These are phyloP conservation scores for Alosa alosa DNA, from an alignment of 2,113 vertebrate genomes.

Conservation along the genomic window DNA sequence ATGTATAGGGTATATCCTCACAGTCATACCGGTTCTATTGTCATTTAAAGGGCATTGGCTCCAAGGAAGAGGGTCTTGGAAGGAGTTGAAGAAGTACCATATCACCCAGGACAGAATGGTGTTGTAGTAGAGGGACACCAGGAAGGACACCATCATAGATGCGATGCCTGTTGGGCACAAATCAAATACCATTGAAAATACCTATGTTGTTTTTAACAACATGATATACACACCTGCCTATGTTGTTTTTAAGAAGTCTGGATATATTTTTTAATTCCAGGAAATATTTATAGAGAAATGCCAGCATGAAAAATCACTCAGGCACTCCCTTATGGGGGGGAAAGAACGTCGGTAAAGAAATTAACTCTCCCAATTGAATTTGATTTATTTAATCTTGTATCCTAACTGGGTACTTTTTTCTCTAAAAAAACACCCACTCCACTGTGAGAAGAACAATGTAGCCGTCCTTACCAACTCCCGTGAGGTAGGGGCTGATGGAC, in stretches of 20 bases:
- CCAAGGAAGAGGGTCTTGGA: conserved; percentile 79
- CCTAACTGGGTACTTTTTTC: not conserved
- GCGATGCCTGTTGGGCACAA: conserved; percentile 72
- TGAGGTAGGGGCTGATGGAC: conserved; percentile 80
- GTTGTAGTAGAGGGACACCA: conserved; percentile 88
- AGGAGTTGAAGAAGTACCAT: conserved; percentile 11
- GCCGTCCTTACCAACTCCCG: conserved; percentile 79
- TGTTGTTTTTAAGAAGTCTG: too few relatives aligned
- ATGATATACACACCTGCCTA: too few relatives aligned
- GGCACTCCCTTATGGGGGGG: too few relatives aligned
- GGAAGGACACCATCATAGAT: conserved; percentile 84
- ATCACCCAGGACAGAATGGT: conserved; percentile 82
- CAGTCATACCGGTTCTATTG: conserved; percentile 75
- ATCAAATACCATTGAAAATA: not conserved
- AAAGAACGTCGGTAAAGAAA: not conserved
- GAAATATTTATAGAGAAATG: not conserved
- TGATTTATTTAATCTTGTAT: not conserved
- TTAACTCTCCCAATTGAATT: not conserved
- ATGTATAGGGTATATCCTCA: not conserved
- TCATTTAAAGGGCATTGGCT: conserved; percentile 75
- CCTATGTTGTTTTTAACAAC: too few relatives aligned
- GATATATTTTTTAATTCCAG: not conserved
- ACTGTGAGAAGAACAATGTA: not conserved
- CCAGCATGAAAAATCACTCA: too few relatives aligned
- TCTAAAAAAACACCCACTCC: not conserved